These are phyloP conservation scores for Zaprionus ornatus DNA, from an alignment of 1,140 invertebrate genomes.

Conservation along the genomic window DNA sequence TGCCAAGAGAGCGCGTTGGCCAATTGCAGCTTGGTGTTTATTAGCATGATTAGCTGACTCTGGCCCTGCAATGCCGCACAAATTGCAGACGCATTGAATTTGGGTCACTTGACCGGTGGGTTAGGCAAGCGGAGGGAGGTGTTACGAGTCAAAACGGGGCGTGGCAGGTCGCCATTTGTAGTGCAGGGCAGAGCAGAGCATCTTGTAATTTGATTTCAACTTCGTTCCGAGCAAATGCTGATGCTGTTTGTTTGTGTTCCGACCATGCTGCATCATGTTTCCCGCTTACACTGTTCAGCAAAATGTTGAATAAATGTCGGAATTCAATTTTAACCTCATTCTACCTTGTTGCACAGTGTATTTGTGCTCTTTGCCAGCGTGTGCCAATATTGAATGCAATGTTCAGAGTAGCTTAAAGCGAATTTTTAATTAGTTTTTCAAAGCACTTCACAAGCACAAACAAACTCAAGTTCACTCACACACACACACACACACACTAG, in stretches of 20 bases:
- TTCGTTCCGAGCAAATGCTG: constrained; percentile 44
- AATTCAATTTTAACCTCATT: not conserved
- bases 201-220: constrained; percentile 78
- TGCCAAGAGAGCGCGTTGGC: constrained; percentile 28
- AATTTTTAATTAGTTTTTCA: constrained; percentile 62
- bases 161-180: constrained; percentile 24
- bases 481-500: not conserved
- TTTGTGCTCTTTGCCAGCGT: not conserved
- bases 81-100: constrained; percentile 45
- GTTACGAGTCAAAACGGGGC: not conserved
- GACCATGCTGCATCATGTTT: constrained; percentile 45
- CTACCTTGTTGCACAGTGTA: constrained; percentile 9
- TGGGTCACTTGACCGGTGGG: constrained; percentile 20
- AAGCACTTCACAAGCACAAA: constrained; percentile 44
- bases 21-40: constrained; percentile 73
- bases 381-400: constrained; percentile 29
- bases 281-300: constrained; percentile 44
- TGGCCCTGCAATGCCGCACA: constrained; percentile 34
- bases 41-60: constrained; percentile 76
- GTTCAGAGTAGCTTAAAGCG: constrained; percentile 55
- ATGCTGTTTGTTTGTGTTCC: constrained; percentile 47
- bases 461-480: not conserved
- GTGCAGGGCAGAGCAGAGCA: constrained; percentile 39
- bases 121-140: no score
- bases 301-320: not conserved